Evolutionary conservation across 37 sponge, comb jelly and placozoan species (phyloP).

Genomic region (Haliclona indistincta): DNA sequence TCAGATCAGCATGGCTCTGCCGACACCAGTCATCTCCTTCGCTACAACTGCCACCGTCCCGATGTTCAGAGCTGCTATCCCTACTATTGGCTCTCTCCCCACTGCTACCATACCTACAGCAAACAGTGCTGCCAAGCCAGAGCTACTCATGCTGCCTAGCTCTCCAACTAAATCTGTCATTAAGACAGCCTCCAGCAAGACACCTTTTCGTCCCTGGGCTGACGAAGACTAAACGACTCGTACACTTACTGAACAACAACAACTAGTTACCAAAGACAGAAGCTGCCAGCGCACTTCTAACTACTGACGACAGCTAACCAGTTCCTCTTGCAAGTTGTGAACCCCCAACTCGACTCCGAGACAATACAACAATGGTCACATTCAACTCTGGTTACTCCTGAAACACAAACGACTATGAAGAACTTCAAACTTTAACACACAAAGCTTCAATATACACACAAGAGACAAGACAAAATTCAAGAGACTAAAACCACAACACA

Average conservation of each 20-base stretch:
- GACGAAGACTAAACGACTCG: constrained; percentile 22
- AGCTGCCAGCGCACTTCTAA: constrained; percentile 15
- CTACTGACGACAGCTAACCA: neutral
- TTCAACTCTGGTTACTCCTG: too few relatives aligned
- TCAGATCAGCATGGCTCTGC: constrained; percentile 52
- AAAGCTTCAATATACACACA: constrained; percentile 2
- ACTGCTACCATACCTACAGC: neutral
- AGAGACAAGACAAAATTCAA: neutral
- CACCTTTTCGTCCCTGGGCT: constrained; percentile 82
- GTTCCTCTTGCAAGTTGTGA: neutral
- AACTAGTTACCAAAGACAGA: neutral
- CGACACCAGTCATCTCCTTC: constrained; percentile 54
- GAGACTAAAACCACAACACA: neutral
- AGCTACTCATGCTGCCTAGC: neutral
- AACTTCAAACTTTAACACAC: neutral
- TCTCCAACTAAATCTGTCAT: constrained; percentile 26
- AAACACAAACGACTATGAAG: too few relatives aligned
- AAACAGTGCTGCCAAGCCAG: neutral
- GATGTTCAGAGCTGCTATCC: constrained; percentile 13
- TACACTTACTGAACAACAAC: constrained; percentile 13
- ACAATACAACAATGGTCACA: too few relatives aligned
- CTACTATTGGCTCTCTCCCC: neutral
- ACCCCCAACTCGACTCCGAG: neutral
- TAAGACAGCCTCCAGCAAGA: constrained; percentile 32
- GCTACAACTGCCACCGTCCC: constrained; percentile 41